Evolutionary conservation across 2,888 invertebrate genomes (phyloP).

Genomic region (Apamea crenata): DNA sequence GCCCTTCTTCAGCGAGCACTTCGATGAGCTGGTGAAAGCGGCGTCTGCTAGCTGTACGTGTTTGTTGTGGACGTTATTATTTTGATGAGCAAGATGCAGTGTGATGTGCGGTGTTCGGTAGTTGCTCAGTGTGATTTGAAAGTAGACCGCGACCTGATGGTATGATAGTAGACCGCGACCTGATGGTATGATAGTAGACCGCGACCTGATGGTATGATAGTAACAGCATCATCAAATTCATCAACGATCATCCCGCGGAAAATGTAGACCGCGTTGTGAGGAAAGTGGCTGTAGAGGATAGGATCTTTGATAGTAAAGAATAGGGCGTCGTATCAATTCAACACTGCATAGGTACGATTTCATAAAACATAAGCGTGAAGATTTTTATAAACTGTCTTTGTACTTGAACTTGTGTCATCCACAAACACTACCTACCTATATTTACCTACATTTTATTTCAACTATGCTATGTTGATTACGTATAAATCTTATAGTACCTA

Average conservation of each 20-base stretch:
- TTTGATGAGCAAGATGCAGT: neutral
- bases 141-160: neutral
- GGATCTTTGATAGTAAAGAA: neutral
- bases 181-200: neutral
- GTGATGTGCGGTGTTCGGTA: slow-evolving; percentile 9
- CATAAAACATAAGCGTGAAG: neutral
- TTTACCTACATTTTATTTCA: neutral
- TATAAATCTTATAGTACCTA: neutral
- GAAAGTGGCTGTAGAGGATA: neutral
- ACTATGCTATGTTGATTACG: neutral
- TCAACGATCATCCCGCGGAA: neutral
- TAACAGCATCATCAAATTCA: neutral
- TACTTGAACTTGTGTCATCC: neutral
- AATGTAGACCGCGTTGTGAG: neutral
- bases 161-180: neutral
- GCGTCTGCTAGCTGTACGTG: slow-evolving; percentile 78
- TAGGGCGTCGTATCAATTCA: neutral
- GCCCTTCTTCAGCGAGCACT: slow-evolving; percentile 70
- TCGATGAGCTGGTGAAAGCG: slow-evolving; percentile 75
- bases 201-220: neutral
- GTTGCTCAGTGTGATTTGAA: neutral
- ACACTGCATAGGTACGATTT: neutral
- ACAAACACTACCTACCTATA: neutral
- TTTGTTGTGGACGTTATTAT: slow-evolving; percentile 22
- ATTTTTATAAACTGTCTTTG: neutral